Evolutionary conservation across 2,113 vertebrate species (phyloP), one percentile per base, ranked within the genome.

Genomic region (Sorex fumeus): DNA sequence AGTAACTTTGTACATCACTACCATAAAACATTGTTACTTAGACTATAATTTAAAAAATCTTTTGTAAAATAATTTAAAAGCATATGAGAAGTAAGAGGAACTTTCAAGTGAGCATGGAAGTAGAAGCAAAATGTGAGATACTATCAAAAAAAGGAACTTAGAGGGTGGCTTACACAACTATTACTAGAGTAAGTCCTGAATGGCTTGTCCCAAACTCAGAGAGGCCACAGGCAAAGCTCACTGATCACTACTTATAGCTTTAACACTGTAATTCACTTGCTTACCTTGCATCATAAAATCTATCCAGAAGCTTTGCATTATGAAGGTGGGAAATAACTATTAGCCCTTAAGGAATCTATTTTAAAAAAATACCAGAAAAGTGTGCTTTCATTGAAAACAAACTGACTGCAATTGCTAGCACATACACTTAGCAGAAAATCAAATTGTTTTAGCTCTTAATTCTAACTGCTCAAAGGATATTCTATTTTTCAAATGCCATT

Each of bases 401-500:
- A 77, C 77, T 78, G 57, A 34, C 36, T 57, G 90, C 72, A 60
- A 36, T 94, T 92, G 57, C 57, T 23, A 92, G 64, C 27, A 77
- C 8, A 87, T 71, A 71, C 2, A 89, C 74, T 89, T 79, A 13
- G 12, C 47, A 67, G 87, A 60, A 93, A 91, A 92, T 89, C 34
- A 92, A 16, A 89, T 93, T 40, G 40, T 88, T 95, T 92, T 81
- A 74, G 27, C 18, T 70, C 28, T 93, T 82, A 80, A 40, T 76
- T 93, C 92, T 62, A 89, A 18, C 64, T 32, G 16, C 34, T 64
- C 47, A 9, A 18, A 70, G 15, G 50, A 64, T 69, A 78, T 94
- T 72, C 32, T 87, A 53, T 75, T 96, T 95, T 82, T 64, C 70
- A 77, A 92, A 92, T 78, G 71, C 47, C 78, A 28, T 45, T 94